Evolutionary conservation across 2,797 vertebrate species (phyloP).

Genomic region (Epinephelus coioides): DNA sequence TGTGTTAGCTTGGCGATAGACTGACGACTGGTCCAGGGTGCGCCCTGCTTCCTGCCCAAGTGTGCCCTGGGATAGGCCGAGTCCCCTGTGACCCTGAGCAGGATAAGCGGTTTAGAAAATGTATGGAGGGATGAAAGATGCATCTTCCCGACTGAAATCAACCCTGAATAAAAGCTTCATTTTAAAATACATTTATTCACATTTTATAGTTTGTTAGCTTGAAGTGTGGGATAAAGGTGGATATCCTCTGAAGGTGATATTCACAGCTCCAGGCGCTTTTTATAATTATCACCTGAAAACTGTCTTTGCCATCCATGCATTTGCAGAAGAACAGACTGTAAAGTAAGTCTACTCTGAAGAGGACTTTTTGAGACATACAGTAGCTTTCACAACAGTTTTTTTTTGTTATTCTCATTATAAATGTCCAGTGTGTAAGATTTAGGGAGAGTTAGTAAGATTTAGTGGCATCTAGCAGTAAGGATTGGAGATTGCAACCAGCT

Average conservation of each 20-base stretch:
- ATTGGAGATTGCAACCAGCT: too few species aligned
- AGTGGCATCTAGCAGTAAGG: too few species aligned
- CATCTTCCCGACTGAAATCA: neutral
- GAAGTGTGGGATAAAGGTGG: neutral
- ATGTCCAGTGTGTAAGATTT: too few species aligned
- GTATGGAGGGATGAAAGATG: conserved; percentile 25
- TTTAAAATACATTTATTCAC: conserved; percentile 1
- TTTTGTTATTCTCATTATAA: too few species aligned
- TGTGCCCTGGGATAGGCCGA: conserved; percentile 17
- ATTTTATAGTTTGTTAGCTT: conserved; percentile 6
- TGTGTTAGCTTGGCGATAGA: conserved; percentile 42
- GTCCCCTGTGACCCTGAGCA: conserved; percentile 28
- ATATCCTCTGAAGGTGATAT: conserved; percentile 49
- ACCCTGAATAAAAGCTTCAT: conserved; percentile 15
- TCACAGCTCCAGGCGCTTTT: conserved; percentile 54
- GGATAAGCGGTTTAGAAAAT: conserved; percentile 25
- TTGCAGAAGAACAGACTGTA: conserved; percentile 10
- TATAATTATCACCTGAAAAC: conserved; percentile 65
- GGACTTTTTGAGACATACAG: too few species aligned
- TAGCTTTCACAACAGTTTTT: too few species aligned
- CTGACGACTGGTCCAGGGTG: conserved; percentile 13
- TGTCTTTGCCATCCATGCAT: conserved; percentile 25
- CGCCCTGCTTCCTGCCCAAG: neutral
- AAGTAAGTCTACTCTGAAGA: conserved; percentile 22
- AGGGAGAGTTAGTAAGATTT: too few species aligned